Evolutionary conservation across 2,888 invertebrate species (phyloP), one percentile per base, ranked within the genome.

Genomic region (Terebella lapidaria): DNA sequence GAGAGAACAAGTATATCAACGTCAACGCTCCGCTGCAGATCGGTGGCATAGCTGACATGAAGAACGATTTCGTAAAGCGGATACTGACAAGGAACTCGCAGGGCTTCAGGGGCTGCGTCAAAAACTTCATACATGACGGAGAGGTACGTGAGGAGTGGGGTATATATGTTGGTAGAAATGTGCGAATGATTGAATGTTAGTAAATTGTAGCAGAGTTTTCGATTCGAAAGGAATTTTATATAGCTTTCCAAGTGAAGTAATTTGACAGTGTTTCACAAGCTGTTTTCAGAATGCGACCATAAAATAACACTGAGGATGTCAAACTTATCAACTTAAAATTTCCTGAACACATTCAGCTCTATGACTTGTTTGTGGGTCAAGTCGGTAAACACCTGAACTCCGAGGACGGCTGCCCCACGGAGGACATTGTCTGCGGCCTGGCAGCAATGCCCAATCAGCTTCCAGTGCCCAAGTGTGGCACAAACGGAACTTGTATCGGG

Each of bases 21-120:
- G 92, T 96, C 0, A 94, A 95, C 81, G 88, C 94, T 0, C 94
- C 95, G 0, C 83, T 97, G 55, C 96, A 97, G 84, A 86, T 99
- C 61, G 99, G 99, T 58, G 76, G 81, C 25, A 90, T 93, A 28
- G 69, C 70, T 42, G 59, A 67, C 22, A 29, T 35, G 2, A 26
- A 35, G n/a, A 29, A 22, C n/a, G n/a, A 24, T 10, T 67, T 57
- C 51, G 71, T 72, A 1, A 52, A 54, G 2, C 47, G 28, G 22
- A 42, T 29, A 26, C 66, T 59, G 47, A 72, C 72, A 1, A 54
- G 54, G 2, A 64, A 66, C 26, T 65, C 72, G 25, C 89, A 90
- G 81, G 90, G 91, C 25, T 96, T 97, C 78, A 91, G 92, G 76
- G 99, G 99, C 15, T 99, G 99, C 81, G 91, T 99, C 63, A 86